A percentile compares a stretch with the other conserved stretches of the same genome.
phyloP scores from a whole-genome alignment of 2,888 invertebrate species.

The Papilio elwesi region DNA sequence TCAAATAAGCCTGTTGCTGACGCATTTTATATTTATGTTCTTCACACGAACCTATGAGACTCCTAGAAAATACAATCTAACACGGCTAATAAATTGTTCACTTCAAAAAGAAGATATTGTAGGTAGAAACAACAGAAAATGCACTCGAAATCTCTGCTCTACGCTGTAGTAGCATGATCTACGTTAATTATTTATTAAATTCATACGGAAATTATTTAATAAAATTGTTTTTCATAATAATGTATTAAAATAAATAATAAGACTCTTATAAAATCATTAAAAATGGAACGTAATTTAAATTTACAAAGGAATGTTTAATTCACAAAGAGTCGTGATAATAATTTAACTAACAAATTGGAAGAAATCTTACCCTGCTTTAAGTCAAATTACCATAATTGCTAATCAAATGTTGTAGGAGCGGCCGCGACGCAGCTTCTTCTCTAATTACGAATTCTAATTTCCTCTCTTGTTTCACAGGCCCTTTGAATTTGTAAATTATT shows the following conservation, averaged over 20 bases:
- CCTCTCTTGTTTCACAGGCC: conserved; percentile 80
- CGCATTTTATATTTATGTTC: too few relatives aligned
- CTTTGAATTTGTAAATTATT: conserved; percentile 83
- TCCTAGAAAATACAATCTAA: too few relatives aligned
- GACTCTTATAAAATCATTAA: neutral
- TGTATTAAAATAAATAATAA: conserved; percentile 5
- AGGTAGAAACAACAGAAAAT: too few relatives aligned
- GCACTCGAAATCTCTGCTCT: too few relatives aligned
- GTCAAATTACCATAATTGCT: conserved; percentile 84
- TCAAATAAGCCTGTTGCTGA: too few relatives aligned
- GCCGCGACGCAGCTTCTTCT: conserved; percentile 69
- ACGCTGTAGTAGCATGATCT: too few relatives aligned
- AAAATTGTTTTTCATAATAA: neutral
- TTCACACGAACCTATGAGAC: too few relatives aligned
- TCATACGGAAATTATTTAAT: neutral
- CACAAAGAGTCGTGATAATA: conserved; percentile 67
- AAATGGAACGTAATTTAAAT: conserved; percentile 43
- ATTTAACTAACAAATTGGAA: conserved; percentile 82
- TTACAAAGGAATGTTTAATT: conserved; percentile 52
- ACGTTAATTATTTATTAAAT: too few relatives aligned
- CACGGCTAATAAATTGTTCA: too few relatives aligned
- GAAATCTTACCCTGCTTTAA: conserved; percentile 82
- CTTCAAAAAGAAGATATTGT: too few relatives aligned
- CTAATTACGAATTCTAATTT: conserved; percentile 84
- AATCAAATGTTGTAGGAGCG: conserved; percentile 82